These are phyloP conservation scores for Drosophila subpulchrella DNA, from an alignment of 1,140 invertebrate species.

Conservation along the genomic window DNA sequence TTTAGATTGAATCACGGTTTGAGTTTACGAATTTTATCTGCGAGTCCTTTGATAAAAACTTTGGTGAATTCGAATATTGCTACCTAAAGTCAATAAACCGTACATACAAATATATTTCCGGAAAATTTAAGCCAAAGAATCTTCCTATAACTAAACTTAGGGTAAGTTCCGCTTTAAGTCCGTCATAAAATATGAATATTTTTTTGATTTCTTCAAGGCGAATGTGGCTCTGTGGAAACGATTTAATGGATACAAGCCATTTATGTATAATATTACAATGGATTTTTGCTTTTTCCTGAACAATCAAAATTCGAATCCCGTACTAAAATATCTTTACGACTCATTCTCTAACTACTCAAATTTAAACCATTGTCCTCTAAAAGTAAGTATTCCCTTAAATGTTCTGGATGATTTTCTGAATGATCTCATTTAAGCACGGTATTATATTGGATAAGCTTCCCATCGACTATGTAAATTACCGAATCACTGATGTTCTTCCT, in stretches of 20 bases:
- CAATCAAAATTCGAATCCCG: conserved; percentile 9
- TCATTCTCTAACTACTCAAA: not conserved
- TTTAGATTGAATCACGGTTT: not conserved
- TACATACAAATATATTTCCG: conserved; percentile 15
- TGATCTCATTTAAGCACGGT: not conserved
- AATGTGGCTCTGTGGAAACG: conserved; percentile 7
- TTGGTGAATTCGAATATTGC: conserved; percentile 10
- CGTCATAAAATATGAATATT: too few species aligned
- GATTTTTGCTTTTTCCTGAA: conserved; percentile 3
- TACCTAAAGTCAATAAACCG: conserved; percentile 16
- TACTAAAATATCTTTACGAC: conserved; percentile 1
- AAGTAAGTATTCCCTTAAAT: conserved; percentile 3
- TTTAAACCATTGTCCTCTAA: conserved; percentile 7
- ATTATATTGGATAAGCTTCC: conserved; percentile 10
- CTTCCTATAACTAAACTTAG: not conserved
- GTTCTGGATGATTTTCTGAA: too few species aligned
- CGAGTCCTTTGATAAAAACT: not conserved
- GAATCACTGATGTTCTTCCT: conserved; percentile 1
- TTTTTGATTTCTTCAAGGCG: not conserved
- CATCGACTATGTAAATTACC: not conserved
- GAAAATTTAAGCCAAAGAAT: not conserved
- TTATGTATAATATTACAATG: conserved; percentile 9
- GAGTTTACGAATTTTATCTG: conserved; percentile 19
- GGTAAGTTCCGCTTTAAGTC: not conserved
- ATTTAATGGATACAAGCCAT: conserved; percentile 16